phyloP scores from a whole-genome alignment of 2,113 vertebrate genomes.

The Siphamia tubifer region DNA sequence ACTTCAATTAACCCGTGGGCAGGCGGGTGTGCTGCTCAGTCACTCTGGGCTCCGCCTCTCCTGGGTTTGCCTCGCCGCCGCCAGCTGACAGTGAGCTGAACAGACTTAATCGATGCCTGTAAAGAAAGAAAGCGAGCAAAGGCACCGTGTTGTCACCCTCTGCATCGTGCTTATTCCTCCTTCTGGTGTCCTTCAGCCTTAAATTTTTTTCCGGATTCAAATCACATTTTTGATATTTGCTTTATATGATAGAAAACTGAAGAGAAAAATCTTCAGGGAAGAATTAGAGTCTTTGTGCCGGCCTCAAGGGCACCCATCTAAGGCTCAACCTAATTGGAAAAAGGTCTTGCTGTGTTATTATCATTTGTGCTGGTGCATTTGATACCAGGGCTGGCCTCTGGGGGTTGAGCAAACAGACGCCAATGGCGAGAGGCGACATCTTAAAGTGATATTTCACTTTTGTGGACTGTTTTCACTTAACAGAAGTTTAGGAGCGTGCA shows the following conservation, averaged over 20 bases:
- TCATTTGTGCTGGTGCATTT: conserved; percentile 82
- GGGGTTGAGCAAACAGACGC: conserved; percentile 70
- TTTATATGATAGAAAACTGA: conserved; percentile 81
- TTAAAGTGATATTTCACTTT: conserved; percentile 70
- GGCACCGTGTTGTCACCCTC: conserved; percentile 25
- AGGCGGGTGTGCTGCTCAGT: conserved; percentile 60
- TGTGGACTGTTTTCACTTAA: conserved; percentile 66
- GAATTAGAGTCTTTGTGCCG: conserved; percentile 46
- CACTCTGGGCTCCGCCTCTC: conserved; percentile 40
- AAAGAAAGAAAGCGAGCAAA: conserved; percentile 37
- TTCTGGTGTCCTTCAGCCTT: conserved; percentile 74
- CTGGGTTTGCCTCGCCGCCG: conserved; percentile 30
- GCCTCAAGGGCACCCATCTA: conserved; percentile 60
- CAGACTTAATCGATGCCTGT: conserved; percentile 61
- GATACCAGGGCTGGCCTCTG: conserved; percentile 63
- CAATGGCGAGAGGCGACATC: conserved; percentile 43
- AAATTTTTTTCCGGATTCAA: conserved; percentile 79
- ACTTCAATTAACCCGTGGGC: conserved; percentile 79
- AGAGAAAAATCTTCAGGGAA: conserved; percentile 71
- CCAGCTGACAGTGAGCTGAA: conserved; percentile 47
- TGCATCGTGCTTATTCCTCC: conserved; percentile 43
- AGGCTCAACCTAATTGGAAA: conserved; percentile 75
- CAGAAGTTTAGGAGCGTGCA: conserved; percentile 56
- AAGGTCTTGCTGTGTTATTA: conserved; percentile 80
- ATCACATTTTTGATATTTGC: conserved; percentile 88